phyloP scores from a whole-genome alignment of 2,888 invertebrate genomes.

The Rhamnusium bicolor region DNA sequence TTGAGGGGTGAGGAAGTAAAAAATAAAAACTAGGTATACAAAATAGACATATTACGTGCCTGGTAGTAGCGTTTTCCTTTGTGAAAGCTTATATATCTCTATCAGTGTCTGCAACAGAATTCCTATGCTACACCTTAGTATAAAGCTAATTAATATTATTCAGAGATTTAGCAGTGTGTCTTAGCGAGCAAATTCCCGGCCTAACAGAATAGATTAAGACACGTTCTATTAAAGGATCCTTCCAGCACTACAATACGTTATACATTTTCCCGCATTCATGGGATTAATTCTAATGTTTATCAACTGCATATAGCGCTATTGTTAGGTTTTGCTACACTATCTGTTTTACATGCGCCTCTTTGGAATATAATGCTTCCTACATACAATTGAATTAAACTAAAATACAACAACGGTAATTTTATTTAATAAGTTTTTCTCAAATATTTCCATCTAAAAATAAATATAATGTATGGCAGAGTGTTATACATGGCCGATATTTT shows the following conservation, averaged over 20 bases:
- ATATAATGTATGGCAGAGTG: not conserved
- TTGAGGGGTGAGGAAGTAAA: no score
- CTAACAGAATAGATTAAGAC: constrained; percentile 50
- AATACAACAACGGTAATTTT: not conserved
- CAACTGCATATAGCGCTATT: constrained; percentile 43
- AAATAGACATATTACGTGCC: not conserved
- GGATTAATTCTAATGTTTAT: constrained; percentile 49
- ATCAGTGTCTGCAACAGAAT: constrained; percentile 38
- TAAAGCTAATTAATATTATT: constrained; percentile 51
- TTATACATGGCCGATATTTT: no score
- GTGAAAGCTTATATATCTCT: constrained; percentile 38
- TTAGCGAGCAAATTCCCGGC: constrained; percentile 49
- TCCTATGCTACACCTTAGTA: constrained; percentile 39
- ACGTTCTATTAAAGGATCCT: constrained; percentile 32
- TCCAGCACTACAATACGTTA: constrained; percentile 44
- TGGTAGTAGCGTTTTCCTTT: not conserved
- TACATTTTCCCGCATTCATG: constrained; percentile 43
- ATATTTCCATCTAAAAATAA: not conserved
- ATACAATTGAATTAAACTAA: constrained; percentile 2
- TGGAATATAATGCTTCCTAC: not conserved
- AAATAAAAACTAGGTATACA: not conserved
- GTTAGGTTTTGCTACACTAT: constrained; percentile 39
- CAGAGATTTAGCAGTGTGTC: constrained; percentile 46
- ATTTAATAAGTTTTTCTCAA: not conserved
- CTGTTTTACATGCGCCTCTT: constrained; percentile 34